Conservation (phyloP, 64 coral and sea anemone species). For the Pocillopora damicornis region DNA sequence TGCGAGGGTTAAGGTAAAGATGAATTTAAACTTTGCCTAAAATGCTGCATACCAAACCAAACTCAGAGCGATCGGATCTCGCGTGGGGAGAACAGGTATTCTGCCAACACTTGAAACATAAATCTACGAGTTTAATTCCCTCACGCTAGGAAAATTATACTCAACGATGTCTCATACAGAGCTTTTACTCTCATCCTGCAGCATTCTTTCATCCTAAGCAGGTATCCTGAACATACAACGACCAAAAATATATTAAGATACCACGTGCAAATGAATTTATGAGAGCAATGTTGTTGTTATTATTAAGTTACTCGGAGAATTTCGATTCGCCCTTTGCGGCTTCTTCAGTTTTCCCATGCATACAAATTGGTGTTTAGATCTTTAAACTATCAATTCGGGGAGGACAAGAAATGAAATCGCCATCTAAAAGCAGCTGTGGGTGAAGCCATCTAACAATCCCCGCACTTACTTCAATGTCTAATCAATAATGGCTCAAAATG, state of each 20-base stretch:
- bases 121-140: slow-evolving; percentile 31
- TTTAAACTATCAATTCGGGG: not conserved
- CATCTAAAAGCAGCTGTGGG: not conserved
- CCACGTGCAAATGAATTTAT: slow-evolving; percentile 32
- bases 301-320: slow-evolving; percentile 16
- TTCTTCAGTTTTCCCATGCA: not conserved
- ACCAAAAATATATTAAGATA: slow-evolving; percentile 27
- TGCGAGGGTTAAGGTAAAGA: not conserved
- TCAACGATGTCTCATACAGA: not conserved
- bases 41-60: slow-evolving; percentile 3
- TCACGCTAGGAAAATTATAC: slow-evolving; percentile 21
- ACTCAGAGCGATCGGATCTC: not conserved
- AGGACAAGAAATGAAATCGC: not conserved
- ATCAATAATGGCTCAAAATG: slow-evolving; percentile 32
- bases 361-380: not conserved
- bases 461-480: slow-evolving; percentile 2
- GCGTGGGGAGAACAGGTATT: slow-evolving; percentile 35
- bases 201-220: not conserved
- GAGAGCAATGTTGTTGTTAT: slow-evolving; percentile 19
- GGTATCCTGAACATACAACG: not conserved
- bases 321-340: not conserved
- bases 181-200: not conserved
- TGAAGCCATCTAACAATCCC: slow-evolving; percentile 8
- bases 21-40: not conserved
- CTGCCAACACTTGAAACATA: slow-evolving; percentile 4